These are phyloP conservation scores for Panthera tigris DNA, from an alignment of 2,113 vertebrate genomes.

Conservation along the genomic window DNA sequence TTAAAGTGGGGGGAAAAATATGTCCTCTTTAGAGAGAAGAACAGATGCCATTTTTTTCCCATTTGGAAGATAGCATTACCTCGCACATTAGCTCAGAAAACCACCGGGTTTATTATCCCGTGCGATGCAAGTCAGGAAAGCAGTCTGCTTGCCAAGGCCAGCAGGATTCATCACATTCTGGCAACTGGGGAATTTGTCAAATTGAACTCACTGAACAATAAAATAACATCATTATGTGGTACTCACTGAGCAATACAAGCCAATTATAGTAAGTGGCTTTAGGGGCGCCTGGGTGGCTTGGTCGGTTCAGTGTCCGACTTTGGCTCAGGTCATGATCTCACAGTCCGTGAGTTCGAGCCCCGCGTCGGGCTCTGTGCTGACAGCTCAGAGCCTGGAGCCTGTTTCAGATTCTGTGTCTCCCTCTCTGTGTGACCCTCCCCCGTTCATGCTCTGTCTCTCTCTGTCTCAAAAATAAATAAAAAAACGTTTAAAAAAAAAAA, in stretches of 20 bases:
- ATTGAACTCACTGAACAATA: background rate
- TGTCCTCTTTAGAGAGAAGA: slow-evolving; percentile 31
- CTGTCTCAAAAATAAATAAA: too few species aligned
- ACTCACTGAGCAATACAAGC: background rate
- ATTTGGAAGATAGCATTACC: slow-evolving; percentile 39
- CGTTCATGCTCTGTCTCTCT: too few species aligned
- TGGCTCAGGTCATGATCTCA: too few species aligned
- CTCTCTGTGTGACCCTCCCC: too few species aligned
- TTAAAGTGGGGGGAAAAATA: background rate
- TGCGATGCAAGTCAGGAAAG: background rate
- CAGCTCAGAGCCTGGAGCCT: too few species aligned
- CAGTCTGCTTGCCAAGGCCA: background rate
- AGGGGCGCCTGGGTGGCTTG: too few species aligned
- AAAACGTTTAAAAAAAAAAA: background rate
- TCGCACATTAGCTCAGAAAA: slow-evolving; percentile 29
- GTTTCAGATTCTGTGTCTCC: too few species aligned
- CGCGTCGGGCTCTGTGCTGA: too few species aligned
- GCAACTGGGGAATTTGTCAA: background rate
- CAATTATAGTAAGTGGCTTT: background rate
- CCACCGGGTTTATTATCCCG: background rate
- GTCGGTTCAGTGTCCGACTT: too few species aligned
- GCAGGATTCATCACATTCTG: background rate
- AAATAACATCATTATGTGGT: slow-evolving; percentile 1
- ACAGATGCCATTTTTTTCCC: background rate
- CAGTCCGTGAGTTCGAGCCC: too few species aligned